Conservation (phyloP, 2,797 vertebrate genomes). For the Fringilla coelebs region DNA sequence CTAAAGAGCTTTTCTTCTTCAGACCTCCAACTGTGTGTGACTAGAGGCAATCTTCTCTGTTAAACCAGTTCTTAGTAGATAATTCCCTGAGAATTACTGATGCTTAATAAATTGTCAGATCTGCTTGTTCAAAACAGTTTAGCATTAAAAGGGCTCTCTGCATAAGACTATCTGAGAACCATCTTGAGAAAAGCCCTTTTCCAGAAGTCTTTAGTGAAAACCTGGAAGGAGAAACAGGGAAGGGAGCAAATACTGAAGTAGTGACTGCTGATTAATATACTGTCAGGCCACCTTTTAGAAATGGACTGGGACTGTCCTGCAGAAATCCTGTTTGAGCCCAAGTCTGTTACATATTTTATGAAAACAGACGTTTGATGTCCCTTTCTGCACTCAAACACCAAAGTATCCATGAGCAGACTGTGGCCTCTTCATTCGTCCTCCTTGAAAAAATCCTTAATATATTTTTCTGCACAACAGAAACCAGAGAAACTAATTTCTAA, state of each 20-base stretch:
- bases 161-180: not conserved
- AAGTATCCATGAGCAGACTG: not conserved
- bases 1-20: not conserved
- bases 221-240: not conserved
- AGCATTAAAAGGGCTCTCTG: not conserved
- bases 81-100: slow-evolving; percentile 2
- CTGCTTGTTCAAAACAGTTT: not conserved
- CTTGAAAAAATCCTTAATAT: not conserved
- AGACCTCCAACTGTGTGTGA: not conserved
- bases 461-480: not conserved
- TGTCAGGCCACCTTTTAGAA: not conserved
- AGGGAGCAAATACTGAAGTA: not conserved
- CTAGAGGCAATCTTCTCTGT: not conserved
- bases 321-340: not conserved
- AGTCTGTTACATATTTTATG: not conserved
- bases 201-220: not conserved
- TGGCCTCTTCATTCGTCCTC: not conserved
- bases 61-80: slow-evolving; percentile 15
- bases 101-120: slow-evolving; percentile 15
- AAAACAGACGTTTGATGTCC: not conserved
- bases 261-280: not conserved
- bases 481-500: not conserved
- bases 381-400: not conserved
- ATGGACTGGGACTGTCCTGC: not conserved
- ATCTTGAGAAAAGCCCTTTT: not conserved